Conservation (phyloP, 2,888 invertebrate species). For the Ormyrus labotus region DNA sequence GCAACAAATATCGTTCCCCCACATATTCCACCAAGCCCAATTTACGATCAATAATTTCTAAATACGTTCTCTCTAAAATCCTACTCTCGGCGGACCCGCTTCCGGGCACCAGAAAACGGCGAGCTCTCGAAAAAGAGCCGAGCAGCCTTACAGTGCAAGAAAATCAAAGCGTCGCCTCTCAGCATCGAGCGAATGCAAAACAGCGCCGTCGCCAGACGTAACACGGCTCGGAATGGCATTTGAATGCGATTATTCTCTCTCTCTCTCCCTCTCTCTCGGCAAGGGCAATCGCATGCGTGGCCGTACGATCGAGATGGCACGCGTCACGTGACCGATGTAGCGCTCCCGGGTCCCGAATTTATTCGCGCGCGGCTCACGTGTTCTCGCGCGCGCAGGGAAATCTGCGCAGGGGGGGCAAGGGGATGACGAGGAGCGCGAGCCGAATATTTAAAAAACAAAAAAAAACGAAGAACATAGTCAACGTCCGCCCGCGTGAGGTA, state of each 20-base stretch:
- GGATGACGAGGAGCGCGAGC: neutral
- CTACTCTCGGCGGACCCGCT: no score
- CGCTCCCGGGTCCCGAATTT: conserved; percentile 1
- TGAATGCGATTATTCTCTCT: conserved; percentile 32
- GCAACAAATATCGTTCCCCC: no score
- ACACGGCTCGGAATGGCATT: conserved; percentile 23
- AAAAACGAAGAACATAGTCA: neutral
- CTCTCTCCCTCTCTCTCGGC: neutral
- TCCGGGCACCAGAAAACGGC: no score
- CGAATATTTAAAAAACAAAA: no score
- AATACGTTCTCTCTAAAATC: no score
- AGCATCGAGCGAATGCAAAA: conserved; percentile 16
- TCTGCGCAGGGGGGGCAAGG: neutral
- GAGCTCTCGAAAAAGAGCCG: no score
- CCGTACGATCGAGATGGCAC: neutral
- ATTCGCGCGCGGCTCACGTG: conserved; percentile 20
- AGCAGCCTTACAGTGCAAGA: no score
- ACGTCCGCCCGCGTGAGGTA: conserved; percentile 8
- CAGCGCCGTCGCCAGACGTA: neutral
- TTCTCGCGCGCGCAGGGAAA: neutral
- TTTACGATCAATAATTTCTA: no score
- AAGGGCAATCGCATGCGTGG: conserved; percentile 36
- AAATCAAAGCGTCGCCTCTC: no score
- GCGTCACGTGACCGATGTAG: conserved; percentile 37
- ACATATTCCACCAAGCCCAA: no score